Base-by-base conservation (phyloP, 2,113 vertebrate genomes). In the Heterotilapia buettikoferi region DNA sequence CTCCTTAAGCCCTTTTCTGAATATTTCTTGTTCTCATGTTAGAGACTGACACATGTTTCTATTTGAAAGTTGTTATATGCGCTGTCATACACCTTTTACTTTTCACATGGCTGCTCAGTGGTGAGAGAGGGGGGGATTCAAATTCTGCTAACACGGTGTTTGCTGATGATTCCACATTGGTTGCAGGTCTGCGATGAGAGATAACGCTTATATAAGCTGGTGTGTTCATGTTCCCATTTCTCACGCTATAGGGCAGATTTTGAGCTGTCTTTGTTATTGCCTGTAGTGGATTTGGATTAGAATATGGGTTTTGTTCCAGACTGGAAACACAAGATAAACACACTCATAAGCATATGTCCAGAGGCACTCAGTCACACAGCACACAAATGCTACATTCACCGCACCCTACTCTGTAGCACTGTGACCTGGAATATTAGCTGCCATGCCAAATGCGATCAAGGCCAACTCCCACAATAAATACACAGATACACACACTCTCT, bases 281-380 rank as follows among this genome's bases (percentile, higher is more conserved):
- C 90, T 89, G 80, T 57, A 86, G 89, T 90, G 85, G 90, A 90
- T 93, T 85, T 91, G 85, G 86, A 89, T 90, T 88, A 73, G 80
- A 63, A 83, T 40, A 57, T 18, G 21, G 63, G 26, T 88, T 91
- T 91, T 91, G 90, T 89, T 92, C 84, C 89, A 90, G 76, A 90
- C 88, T 89, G 82, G n/a, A 90, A 85, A 88, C 82, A 40, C 78
- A 85, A 92, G 68, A 90, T 86, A 91, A 88, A 94, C 85, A 88
- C 79, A 90, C 57, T 84, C 38, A 85, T 21, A 56, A 73, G 71
- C 50, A 84, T 52, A 76, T 68, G 50, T 76, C 82, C 43, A 57
- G 82, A 53, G 68, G 59, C 88, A 36, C 57, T 68, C 82, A 80
- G 36, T 31, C 47, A 82, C 80, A 68, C 56, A 45, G 78, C 80